phyloP scores from a whole-genome alignment of 2,888 invertebrate species.

The Chalcosyrphus nemorum region DNA sequence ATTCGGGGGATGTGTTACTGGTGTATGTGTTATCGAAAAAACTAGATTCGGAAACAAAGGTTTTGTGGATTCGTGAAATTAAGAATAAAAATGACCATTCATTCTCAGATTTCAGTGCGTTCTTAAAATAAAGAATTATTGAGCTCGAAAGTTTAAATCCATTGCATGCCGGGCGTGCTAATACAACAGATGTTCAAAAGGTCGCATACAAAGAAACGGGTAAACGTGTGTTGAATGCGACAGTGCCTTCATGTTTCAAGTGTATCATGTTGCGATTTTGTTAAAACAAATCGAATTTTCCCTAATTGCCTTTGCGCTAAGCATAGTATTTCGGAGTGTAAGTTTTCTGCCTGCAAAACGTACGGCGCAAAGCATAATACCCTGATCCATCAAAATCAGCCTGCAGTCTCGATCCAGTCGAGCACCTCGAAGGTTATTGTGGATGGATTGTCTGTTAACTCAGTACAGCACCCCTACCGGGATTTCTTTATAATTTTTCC shows the following conservation, averaged over 20 bases:
- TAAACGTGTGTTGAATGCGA: too few species aligned
- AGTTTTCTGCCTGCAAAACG: background rate
- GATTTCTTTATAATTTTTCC: too few species aligned
- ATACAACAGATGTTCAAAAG: background rate
- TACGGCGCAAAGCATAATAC: background rate
- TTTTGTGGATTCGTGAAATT: conserved; percentile 20
- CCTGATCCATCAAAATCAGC: background rate
- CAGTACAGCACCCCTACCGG: too few species aligned
- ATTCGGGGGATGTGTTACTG: conserved; percentile 4
- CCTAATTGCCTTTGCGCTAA: background rate
- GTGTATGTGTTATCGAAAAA: conserved; percentile 13
- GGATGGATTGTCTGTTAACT: too few species aligned
- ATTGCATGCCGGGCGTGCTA: background rate
- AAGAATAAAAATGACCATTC: background rate
- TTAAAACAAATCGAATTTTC: background rate
- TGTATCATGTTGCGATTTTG: background rate
- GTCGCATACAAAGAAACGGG: background rate
- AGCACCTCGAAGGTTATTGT: too few species aligned
- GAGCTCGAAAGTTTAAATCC: conserved; percentile 19
- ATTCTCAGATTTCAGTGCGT: background rate
- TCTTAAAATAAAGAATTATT: background rate
- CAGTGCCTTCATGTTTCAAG: background rate
- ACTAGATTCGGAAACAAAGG: conserved; percentile 19
- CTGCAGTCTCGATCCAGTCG: too few species aligned
- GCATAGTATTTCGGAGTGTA: background rate